Evolutionary conservation across 2,113 vertebrate genomes (phyloP).

Genomic region (Elanoides forficatus): DNA sequence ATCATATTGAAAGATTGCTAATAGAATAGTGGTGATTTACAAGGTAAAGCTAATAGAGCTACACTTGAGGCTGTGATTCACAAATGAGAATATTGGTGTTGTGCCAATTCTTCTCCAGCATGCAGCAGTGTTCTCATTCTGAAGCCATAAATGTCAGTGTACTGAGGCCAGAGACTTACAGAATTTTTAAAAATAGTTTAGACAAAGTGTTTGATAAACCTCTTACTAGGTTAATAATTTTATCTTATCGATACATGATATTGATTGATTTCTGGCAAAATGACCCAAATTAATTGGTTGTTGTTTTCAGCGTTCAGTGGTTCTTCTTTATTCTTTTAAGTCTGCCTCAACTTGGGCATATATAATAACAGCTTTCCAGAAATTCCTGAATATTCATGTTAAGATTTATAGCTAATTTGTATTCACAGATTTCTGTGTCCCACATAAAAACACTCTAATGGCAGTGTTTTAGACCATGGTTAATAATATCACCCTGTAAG

Average conservation of each 20-base stretch:
- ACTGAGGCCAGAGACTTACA: background rate
- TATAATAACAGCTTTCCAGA: slow-evolving; percentile 13
- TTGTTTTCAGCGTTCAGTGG: background rate
- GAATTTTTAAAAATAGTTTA: background rate
- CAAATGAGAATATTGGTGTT: slow-evolving; percentile 29
- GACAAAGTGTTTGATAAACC: background rate
- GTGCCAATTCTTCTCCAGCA: slow-evolving; percentile 15
- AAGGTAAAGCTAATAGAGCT: slow-evolving; percentile 19
- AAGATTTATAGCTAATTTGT: slow-evolving; percentile 9
- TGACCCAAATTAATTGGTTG: background rate
- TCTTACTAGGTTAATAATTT: slow-evolving; percentile 10
- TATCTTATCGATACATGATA: background rate
- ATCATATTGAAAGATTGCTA: slow-evolving; percentile 54
- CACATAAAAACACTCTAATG: background rate
- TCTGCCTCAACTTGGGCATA: background rate
- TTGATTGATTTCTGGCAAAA: background rate
- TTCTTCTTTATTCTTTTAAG: background rate
- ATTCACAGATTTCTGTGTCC: background rate
- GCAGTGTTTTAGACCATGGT: background rate
- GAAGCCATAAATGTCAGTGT: slow-evolving; percentile 26
- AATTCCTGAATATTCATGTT: slow-evolving; percentile 52
- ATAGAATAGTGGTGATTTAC: slow-evolving; percentile 48
- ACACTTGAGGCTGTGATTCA: slow-evolving; percentile 24
- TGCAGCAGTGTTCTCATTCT: background rate
- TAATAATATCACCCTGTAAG: slow-evolving; percentile 31